These are phyloP conservation scores for Trinorchestia longiramus DNA, from an alignment of 1,140 invertebrate genomes.

Conservation along the genomic window DNA sequence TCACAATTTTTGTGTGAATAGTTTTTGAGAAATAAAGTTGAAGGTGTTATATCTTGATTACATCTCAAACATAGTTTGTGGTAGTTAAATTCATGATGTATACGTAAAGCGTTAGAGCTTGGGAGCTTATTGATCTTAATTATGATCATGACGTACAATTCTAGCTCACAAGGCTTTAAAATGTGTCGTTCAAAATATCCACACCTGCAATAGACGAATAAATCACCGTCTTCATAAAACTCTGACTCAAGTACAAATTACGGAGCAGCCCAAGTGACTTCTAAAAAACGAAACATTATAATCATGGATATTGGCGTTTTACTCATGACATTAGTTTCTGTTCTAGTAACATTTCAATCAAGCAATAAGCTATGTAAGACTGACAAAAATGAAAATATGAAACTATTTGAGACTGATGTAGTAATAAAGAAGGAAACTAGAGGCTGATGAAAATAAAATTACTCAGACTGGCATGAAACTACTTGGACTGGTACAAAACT, in stretches of 20 bases:
- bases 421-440: not conserved
- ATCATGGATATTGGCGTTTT: not conserved
- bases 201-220: not conserved
- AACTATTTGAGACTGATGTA: not conserved
- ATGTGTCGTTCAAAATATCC: not conserved
- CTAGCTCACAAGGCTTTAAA: not conserved
- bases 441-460: no score
- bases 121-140: not conserved
- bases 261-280: no score
- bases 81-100: no score
- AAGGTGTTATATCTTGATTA: no score
- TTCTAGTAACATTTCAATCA: not conserved
- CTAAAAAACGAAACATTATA: no score
- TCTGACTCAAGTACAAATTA: not conserved
- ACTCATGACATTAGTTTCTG: not conserved
- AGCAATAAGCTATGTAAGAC: not conserved
- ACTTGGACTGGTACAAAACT: no score
- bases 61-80: no score
- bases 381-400: not conserved
- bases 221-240: no score
- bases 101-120: no score
- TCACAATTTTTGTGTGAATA: no score
- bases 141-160: not conserved
- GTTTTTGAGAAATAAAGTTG: no score
- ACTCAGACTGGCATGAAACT: no score